Base-by-base conservation (phyloP, 1,140 invertebrate species). In the Rhagoletis pomonella region DNA sequence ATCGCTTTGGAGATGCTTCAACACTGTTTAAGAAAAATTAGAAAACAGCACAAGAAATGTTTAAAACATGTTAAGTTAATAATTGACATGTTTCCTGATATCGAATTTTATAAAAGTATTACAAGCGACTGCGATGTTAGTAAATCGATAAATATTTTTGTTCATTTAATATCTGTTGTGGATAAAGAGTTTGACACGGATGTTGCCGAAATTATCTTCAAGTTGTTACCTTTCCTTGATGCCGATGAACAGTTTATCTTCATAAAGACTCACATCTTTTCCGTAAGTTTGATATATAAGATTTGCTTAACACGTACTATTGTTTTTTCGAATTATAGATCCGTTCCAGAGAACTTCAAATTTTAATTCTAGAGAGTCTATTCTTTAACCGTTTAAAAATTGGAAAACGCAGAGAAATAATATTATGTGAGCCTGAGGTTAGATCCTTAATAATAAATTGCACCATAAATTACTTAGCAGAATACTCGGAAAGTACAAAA, bases 171-270 rank as follows among this genome's bases (percentile, higher is more conserved):
- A 60, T 55, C 84, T n/a, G n/a, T 17, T 12, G 12, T 89, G 10
- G 91, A 92, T 50, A 90, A 92, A 10, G 91, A 94, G 17, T 90
- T 93, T 67, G 93, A 90, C 7, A 94, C 94, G 65, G 89, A 91
- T 86, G 89, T 95, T 4, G 91, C 96, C 7, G 94, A 95, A 89
- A 93, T 96, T 19, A 94, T 95, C 87, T 96, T 96, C 89, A 93
- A 93, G 87, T 90, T 96, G 50, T 91, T 95, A 17, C 94, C 92
- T 60, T 94, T 94, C 88, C 90, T 95, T 84, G 89, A 93, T 69
- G 89, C 93, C 39, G 88, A 90, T 2, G 93, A 95, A 58, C 94
- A 95, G 88, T 89, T 94, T 81, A 89, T 89, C 14, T 92, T 96
- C 64, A 92, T 96, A 84, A 90, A 94, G 62, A 93, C 93, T 1